phyloP scores from a whole-genome alignment of 2,888 invertebrate species.

The Hirudinaria manillensis region DNA sequence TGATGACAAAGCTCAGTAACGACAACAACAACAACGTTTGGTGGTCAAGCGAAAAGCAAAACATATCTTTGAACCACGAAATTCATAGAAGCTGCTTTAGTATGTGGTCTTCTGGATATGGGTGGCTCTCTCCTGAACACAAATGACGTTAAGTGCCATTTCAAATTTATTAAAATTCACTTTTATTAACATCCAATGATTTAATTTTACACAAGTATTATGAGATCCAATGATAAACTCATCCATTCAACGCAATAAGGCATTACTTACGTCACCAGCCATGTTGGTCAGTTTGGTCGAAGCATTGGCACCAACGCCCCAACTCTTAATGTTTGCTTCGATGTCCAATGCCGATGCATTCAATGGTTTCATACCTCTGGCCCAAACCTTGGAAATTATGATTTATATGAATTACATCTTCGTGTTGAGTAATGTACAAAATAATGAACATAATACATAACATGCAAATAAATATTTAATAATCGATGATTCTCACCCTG shows the following conservation, averaged over 20 bases:
- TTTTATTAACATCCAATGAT: background rate
- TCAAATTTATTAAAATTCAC: background rate
- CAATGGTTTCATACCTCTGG: slow-evolving; percentile 24
- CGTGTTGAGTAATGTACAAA: too few species aligned
- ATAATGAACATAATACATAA: background rate
- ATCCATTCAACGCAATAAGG: too few species aligned
- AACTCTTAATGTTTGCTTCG: slow-evolving; percentile 31
- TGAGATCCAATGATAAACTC: too few species aligned
- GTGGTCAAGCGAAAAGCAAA: background rate
- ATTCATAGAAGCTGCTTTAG: background rate
- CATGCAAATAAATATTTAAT: background rate
- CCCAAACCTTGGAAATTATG: slow-evolving; percentile 27
- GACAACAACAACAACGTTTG: slow-evolving; percentile 6
- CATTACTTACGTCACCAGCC: slow-evolving; percentile 52
- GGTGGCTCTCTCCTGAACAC: slow-evolving; percentile 2
- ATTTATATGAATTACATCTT: too few species aligned
- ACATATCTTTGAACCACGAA: background rate
- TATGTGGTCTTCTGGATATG: slow-evolving; percentile 22
- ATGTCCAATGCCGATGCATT: slow-evolving; percentile 24
- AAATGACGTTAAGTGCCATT: background rate
- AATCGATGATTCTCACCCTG: background rate
- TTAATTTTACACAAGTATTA: too few species aligned
- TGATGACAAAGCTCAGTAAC: background rate
- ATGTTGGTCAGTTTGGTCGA: slow-evolving; percentile 56
- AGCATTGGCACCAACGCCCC: slow-evolving; percentile 57